Conservation (phyloP, 2,888 invertebrate species). For the Latheticus oryzae region DNA sequence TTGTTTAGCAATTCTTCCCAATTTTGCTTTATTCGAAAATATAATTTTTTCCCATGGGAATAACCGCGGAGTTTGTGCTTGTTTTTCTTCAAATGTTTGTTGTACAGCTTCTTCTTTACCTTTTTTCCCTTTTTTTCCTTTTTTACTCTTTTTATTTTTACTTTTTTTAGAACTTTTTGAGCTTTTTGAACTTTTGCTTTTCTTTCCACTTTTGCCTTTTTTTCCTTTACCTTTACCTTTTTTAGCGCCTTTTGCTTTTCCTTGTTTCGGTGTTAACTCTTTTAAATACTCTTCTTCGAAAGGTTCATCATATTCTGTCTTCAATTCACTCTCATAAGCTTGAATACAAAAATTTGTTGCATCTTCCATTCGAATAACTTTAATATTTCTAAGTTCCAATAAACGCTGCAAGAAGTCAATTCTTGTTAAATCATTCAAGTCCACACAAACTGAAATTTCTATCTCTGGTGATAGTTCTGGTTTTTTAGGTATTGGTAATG, state of each 20-base stretch:
- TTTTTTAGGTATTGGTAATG: constrained; percentile 49
- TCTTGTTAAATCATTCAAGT: constrained; percentile 53
- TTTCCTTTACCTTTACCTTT: constrained; percentile 52
- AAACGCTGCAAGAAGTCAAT: constrained; percentile 57
- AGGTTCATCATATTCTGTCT: constrained; percentile 66
- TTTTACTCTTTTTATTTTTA: constrained; percentile 57
- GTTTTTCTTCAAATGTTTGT: constrained; percentile 60
- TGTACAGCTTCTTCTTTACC: constrained; percentile 5
- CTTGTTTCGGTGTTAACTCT: constrained; percentile 57
- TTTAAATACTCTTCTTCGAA: constrained; percentile 57
- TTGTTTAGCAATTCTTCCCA: constrained; percentile 71
- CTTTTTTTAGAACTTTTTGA: constrained; percentile 58
- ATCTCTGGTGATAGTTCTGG: constrained; percentile 56
- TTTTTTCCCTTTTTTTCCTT: constrained; percentile 23
- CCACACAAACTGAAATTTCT: constrained; percentile 57
- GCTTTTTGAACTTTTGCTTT: constrained; percentile 57
- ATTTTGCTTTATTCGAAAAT: constrained; percentile 67
- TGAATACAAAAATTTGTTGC: constrained; percentile 72
- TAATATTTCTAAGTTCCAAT: constrained; percentile 52
- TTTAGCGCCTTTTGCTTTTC: constrained; percentile 63
- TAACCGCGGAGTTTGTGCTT: constrained; percentile 72
- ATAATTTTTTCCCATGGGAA: constrained; percentile 71
- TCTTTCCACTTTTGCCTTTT: constrained; percentile 58
- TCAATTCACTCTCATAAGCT: constrained; percentile 69
- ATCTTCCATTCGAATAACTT: constrained; percentile 58